A percentile compares a stretch with the other conserved stretches of the same genome.
phyloP scores from a whole-genome alignment of 2,113 vertebrate species.

The Aldabrachelys gigantea region DNA sequence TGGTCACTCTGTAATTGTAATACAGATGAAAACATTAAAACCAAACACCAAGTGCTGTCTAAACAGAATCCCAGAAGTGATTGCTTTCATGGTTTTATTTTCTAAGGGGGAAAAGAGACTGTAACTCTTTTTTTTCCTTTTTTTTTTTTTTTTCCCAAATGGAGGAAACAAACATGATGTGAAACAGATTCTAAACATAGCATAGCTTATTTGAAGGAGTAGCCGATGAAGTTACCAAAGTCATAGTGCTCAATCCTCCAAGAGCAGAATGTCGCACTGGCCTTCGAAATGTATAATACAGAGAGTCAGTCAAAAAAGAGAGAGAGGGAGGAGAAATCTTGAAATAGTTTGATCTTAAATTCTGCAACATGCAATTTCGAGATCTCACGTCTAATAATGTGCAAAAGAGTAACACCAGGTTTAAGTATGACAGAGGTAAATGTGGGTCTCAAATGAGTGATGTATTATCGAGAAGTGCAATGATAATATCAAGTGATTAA shows the following conservation, averaged over 20 bases:
- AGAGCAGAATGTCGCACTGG: not conserved
- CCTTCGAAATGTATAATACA: not conserved
- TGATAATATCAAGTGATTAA: not conserved
- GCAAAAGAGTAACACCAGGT: not conserved
- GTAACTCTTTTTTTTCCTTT: not conserved
- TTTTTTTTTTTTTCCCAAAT: not conserved
- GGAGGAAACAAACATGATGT: not conserved
- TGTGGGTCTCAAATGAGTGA: not conserved
- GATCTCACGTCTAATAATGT: not conserved
- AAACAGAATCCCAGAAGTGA: not conserved
- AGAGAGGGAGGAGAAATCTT: not conserved
- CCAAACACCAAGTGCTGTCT: not conserved
- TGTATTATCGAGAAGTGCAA: not conserved
- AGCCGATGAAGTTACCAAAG: not conserved
- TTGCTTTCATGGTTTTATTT: not conserved
- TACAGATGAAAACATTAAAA: not conserved
- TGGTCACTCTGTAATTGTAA: not conserved
- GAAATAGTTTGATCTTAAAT: not conserved
- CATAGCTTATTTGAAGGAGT: not conserved
- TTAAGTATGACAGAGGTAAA: not conserved
- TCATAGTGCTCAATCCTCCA: not conserved
- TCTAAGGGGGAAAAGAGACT: not conserved
- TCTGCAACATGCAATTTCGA: not conserved
- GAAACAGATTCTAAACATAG: not conserved
- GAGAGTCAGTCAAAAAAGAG: not conserved